These are phyloP conservation scores for Clarias gariepinus DNA, from an alignment of 2,113 vertebrate genomes.

Conservation along the genomic window DNA sequence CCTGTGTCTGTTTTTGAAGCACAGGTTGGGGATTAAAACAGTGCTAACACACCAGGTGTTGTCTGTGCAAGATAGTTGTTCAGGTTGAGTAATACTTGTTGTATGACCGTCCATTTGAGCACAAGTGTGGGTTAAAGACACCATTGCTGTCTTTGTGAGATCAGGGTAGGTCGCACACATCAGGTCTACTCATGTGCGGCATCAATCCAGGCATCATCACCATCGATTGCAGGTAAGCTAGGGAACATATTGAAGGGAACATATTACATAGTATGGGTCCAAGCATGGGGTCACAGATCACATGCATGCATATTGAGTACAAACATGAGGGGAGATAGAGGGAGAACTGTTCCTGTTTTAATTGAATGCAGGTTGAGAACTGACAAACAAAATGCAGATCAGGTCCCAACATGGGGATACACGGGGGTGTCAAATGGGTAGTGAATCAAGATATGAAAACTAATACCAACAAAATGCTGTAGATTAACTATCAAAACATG, in stretches of 20 bases:
- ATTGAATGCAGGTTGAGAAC: background rate
- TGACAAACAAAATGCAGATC: background rate
- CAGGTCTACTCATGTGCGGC: background rate
- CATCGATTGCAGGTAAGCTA: background rate
- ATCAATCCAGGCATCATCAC: background rate
- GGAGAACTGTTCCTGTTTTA: background rate
- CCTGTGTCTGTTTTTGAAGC: background rate
- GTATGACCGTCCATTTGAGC: background rate
- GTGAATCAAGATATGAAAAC: background rate
- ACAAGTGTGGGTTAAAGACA: background rate
- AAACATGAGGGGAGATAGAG: background rate
- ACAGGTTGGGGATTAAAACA: background rate
- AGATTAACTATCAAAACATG: background rate
- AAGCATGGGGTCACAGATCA: background rate
- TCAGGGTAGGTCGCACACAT: background rate
- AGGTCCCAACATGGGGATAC: background rate
- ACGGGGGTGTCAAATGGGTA: background rate
- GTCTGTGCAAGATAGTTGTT: background rate
- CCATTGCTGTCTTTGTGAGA: background rate
- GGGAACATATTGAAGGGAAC: background rate
- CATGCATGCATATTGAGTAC: background rate
- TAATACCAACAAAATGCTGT: background rate
- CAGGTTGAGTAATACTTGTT: background rate
- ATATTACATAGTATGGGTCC: background rate
- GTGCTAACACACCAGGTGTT: background rate